Conservation (phyloP, 2,797 vertebrate species). For the Dromococcyx pavoninus region DNA sequence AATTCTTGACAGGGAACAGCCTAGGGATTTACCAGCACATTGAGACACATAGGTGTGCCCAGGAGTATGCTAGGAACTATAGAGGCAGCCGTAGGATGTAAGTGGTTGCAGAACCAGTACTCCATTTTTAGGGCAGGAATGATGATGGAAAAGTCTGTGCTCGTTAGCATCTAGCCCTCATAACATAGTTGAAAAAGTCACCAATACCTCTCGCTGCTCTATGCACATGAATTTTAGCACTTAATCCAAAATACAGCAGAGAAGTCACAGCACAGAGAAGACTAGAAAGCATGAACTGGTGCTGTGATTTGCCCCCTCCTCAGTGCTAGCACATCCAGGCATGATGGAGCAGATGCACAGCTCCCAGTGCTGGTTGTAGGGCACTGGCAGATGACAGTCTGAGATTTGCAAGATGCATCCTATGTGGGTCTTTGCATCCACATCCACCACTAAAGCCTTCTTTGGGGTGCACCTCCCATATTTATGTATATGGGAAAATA, state of each 20-base stretch:
- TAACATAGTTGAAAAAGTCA: neutral
- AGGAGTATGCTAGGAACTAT: neutral
- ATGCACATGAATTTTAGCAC: neutral
- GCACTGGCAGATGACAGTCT: too few species aligned
- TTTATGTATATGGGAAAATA: neutral
- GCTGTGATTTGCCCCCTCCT: neutral
- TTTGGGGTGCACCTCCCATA: neutral
- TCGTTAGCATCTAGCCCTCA: fast-evolving
- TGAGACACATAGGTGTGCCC: neutral
- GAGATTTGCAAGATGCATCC: too few species aligned
- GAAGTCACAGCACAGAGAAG: neutral
- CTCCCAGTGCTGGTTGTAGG: neutral
- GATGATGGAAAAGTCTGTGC: neutral
- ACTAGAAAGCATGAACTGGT: neutral
- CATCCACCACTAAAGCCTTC: neutral
- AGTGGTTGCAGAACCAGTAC: neutral
- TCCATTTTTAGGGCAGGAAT: neutral
- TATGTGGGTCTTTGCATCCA: too few species aligned
- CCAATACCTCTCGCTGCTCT: neutral
- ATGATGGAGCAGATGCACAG: neutral
- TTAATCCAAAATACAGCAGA: neutral
- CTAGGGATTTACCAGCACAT: neutral
- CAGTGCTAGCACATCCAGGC: too few species aligned
- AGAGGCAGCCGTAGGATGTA: neutral
- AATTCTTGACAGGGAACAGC: neutral